These are phyloP conservation scores for Pseudochirops cupreus DNA, from an alignment of 2,797 vertebrate species.

Conservation along the genomic window DNA sequence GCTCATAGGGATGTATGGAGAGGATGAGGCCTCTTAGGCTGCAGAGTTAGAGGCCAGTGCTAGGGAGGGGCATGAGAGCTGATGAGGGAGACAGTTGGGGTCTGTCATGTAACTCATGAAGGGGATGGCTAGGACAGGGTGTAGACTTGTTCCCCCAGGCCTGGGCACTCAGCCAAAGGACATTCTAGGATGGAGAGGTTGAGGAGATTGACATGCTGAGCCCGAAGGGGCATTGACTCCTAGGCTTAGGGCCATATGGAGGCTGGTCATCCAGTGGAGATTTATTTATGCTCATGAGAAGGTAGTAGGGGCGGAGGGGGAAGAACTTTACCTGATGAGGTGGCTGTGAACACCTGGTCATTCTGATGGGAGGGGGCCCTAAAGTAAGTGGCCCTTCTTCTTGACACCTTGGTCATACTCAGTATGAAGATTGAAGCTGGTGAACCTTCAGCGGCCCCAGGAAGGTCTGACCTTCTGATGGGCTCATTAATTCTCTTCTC, in stretches of 20 bases:
- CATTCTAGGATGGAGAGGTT: neutral
- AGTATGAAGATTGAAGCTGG: neutral
- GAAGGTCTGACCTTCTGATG: neutral
- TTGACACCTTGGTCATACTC: neutral
- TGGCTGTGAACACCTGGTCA: neutral
- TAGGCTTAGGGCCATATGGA: neutral
- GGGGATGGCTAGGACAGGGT: neutral
- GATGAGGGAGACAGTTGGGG: neutral
- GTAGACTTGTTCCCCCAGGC: neutral
- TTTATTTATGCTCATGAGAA: neutral
- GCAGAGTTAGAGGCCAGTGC: neutral
- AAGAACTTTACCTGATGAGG: neutral
- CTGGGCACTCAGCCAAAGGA: neutral
- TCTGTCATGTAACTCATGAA: neutral
- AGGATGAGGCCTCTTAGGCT: neutral
- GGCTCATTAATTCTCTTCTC: neutral
- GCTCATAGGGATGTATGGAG: neutral
- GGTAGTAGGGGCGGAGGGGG: neutral
- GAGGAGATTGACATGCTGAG: too few species aligned
- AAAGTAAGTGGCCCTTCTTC: neutral
- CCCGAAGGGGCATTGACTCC: neutral
- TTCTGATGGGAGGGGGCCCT: neutral
- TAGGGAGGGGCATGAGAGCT: neutral
- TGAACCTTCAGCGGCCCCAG: neutral
- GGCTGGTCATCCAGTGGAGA: neutral